Base-by-base conservation (phyloP, 1,140 invertebrate genomes). In the Propsilocerus akamusi region DNA sequence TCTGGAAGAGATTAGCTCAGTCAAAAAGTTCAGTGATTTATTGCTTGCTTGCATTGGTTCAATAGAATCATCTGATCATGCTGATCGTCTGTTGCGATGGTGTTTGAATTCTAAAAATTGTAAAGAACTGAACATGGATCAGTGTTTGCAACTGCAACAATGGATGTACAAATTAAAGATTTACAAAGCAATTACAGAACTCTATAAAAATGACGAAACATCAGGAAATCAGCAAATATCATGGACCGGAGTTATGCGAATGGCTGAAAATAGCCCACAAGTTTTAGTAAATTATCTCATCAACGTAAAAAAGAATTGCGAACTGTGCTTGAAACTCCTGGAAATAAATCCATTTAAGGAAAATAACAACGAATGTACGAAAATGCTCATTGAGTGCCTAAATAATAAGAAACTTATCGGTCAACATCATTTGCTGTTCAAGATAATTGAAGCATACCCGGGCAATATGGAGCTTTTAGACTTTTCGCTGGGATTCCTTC, bases 321-420 rank as follows among this genome's bases (percentile, higher is more conserved):
- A 77, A 53, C 53, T 79, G 1, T 79, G 77, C 55, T 61, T 77
- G 17, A 68, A 77, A 46, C 79, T 77, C 77, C 68, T 74, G 12
- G 70, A 76, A 22, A 67, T 72, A 2, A 70, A 61, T 69, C 52
- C 67, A 68, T 61, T 69, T 66, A 51, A 66, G 65, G 49, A 53
- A 68, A 25, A 66, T 68, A 7, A 58, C 64, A 2, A 55, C 61
- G 23, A 68, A 65, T 51, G 60, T 68, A 5, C 50, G 68, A 14
- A 60, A 64, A 11, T 66, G 66, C 50, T 52, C 69, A 25, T 65
- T 64, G 53, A 61, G 69, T 51, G 71, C 67, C 49, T 63, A 63
- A 4, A 62, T 59, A 23, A 60, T 65, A 50, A 63, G 61, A 4
- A 63, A 63, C 5, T 61, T 63, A 4, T 53, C 56, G 14, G 54